A percentile compares a stretch with the other conserved stretches of the same genome.
Evolutionary conservation across 1,140 invertebrate genomes (phyloP).

Genomic region (Ceratina australensis): DNA sequence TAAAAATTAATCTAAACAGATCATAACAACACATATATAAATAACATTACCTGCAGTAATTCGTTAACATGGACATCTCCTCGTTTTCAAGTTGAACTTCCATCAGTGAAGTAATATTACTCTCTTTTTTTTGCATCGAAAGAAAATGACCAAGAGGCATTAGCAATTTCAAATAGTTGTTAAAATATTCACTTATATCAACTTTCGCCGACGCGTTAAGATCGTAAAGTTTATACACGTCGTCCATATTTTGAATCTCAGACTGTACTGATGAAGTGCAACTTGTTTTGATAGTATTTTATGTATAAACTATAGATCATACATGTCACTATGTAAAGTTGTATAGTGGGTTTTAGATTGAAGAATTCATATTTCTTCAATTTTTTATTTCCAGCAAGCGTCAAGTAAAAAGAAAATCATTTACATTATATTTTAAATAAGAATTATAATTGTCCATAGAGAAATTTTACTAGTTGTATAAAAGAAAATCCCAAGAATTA

Average conservation of each 20-base stretch:
- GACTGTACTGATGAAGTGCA: too few relatives aligned
- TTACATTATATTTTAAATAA: too few relatives aligned
- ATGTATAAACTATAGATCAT: too few relatives aligned
- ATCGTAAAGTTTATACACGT: constrained; percentile 47
- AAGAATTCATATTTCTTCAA: too few relatives aligned
- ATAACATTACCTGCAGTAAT: constrained; percentile 60
- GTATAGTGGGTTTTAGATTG: too few relatives aligned
- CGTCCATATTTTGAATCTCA: constrained; percentile 46
- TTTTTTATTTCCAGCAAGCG: too few relatives aligned
- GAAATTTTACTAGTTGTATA: constrained; percentile 21
- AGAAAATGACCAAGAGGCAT: background rate
- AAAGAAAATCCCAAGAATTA: constrained; percentile 40
- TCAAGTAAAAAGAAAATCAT: too few relatives aligned
- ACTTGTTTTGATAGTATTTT: too few relatives aligned
- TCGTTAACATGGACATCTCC: constrained; percentile 49
- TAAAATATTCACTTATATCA: constrained; percentile 53
- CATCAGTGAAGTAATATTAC: constrained; percentile 46
- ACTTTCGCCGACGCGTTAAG: constrained; percentile 50
- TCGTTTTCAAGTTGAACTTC: constrained; percentile 46
- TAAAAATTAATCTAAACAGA: background rate
- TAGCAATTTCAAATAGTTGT: constrained; percentile 37
- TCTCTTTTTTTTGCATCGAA: background rate
- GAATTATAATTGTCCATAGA: background rate
- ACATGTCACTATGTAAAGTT: too few relatives aligned
- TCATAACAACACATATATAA: background rate